Conservation (phyloP, 2,797 vertebrate species). For the Anas bernieri region DNA sequence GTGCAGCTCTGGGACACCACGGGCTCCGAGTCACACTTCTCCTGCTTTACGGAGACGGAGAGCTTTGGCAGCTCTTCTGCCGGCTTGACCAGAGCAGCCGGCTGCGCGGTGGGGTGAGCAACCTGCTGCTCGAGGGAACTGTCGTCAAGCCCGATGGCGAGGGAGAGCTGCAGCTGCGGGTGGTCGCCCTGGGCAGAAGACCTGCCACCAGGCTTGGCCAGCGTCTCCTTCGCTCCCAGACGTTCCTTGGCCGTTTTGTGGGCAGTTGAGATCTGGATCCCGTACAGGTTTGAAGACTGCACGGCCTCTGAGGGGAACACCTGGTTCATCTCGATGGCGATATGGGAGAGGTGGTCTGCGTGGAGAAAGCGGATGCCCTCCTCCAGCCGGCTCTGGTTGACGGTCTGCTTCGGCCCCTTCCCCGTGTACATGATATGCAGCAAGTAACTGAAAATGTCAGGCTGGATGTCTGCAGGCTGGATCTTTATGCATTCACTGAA, state of each 20-base stretch:
- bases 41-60: conserved; percentile 87
- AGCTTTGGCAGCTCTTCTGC: conserved; percentile 81
- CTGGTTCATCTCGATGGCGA: conserved; percentile 81
- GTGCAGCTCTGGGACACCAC: conserved; percentile 74
- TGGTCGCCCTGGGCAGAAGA: conserved; percentile 74
- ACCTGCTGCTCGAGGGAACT: conserved; percentile 79
- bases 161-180: conserved; percentile 83
- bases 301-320: conserved; percentile 81
- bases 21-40: conserved; percentile 84
- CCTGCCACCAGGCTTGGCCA: conserved; percentile 69
- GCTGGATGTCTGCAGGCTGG: conserved; percentile 97
- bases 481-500: conserved; percentile 98
- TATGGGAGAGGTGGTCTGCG: conserved; percentile 90
- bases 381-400: conserved; percentile 91
- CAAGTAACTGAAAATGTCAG: conserved; percentile 97
- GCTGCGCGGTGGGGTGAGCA: conserved; percentile 73
- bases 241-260: conserved; percentile 87
- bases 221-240: conserved; percentile 75
- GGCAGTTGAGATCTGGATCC: conserved; percentile 94
- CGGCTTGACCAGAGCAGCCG: conserved; percentile 77
- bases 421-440: conserved; percentile 98
- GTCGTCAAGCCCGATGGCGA: conserved; percentile 87
- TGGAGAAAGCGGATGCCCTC: conserved; percentile 97
- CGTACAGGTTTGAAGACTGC: conserved; percentile 95
- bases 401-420: conserved; percentile 90